These are phyloP conservation scores for Hermetia illucens DNA, from an alignment of 1,140 invertebrate species.

Conservation along the genomic window DNA sequence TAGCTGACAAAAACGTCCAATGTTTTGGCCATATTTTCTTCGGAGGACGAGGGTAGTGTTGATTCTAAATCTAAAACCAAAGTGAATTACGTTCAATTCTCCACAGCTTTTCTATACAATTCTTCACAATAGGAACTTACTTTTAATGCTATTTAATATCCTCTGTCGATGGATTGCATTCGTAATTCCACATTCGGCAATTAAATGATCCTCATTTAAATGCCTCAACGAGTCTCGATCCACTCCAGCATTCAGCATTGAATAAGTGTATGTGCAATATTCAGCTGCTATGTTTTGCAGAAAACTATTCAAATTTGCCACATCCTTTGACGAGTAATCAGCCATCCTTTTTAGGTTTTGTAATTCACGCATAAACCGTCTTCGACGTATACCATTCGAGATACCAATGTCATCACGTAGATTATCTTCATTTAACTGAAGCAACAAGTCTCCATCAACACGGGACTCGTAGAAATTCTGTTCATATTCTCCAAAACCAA, in stretches of 20 bases:
- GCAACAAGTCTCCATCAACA: conserved; percentile 94
- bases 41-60: conserved; percentile 43
- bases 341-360: conserved; percentile 92
- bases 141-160: conserved; percentile 78
- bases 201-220: conserved; percentile 81
- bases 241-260: conserved; percentile 88
- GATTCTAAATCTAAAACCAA: too few relatives aligned
- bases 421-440: conserved; percentile 87
- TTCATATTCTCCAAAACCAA: conserved; percentile 79
- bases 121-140: too few relatives aligned
- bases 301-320: conserved; percentile 82
- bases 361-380: conserved; percentile 87
- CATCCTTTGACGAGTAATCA: conserved; percentile 91
- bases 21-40: conserved; percentile 70
- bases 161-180: conserved; percentile 90
- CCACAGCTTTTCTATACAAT: too few relatives aligned
- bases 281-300: conserved; percentile 75
- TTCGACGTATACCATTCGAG: conserved; percentile 81
- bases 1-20: conserved; percentile 98
- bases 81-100: too few relatives aligned
- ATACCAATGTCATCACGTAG: conserved; percentile 86
- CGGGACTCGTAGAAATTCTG: conserved; percentile 76
- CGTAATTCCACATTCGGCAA: conserved; percentile 74
- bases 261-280: conserved; percentile 93
- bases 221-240: conserved; percentile 70